Evolutionary conservation across 2,113 vertebrate species (phyloP).

Genomic region (Balaenoptera acutorostrata): DNA sequence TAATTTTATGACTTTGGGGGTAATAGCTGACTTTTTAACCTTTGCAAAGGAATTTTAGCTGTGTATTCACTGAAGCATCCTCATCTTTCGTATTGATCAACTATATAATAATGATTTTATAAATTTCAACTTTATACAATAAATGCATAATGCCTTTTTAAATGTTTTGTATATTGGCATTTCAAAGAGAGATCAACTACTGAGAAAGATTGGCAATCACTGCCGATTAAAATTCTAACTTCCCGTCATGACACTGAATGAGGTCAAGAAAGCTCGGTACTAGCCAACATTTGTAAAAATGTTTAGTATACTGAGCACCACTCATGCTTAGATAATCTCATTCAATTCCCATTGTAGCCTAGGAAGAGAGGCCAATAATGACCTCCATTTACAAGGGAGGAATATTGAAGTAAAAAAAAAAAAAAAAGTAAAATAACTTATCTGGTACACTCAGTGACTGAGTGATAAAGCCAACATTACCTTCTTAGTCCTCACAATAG

Average conservation of each 20-base stretch:
- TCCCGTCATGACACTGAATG: no score
- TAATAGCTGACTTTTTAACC: not conserved
- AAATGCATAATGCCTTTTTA: not conserved
- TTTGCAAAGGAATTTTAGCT: not conserved
- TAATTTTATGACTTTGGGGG: not conserved
- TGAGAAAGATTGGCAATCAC: not conserved
- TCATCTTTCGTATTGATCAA: not conserved
- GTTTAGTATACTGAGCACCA: accelerated
- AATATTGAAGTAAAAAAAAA: no score
- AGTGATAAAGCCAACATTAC: not conserved
- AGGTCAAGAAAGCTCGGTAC: no score
- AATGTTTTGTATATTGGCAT: not conserved
- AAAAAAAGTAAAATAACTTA: no score
- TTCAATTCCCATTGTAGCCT: accelerated
- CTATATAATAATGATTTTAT: not conserved
- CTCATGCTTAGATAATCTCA: accelerated
- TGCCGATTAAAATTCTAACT: not conserved
- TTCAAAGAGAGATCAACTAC: not conserved
- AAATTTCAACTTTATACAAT: not conserved
- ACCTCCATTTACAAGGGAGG: not conserved
- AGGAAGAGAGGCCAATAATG: accelerated
- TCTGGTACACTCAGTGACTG: no score
- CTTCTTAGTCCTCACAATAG: not conserved
- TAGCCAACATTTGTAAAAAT: not conserved
- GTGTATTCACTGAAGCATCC: not conserved